phyloP scores from a whole-genome alignment of 2,113 vertebrate species.

The Raja brachyura region DNA sequence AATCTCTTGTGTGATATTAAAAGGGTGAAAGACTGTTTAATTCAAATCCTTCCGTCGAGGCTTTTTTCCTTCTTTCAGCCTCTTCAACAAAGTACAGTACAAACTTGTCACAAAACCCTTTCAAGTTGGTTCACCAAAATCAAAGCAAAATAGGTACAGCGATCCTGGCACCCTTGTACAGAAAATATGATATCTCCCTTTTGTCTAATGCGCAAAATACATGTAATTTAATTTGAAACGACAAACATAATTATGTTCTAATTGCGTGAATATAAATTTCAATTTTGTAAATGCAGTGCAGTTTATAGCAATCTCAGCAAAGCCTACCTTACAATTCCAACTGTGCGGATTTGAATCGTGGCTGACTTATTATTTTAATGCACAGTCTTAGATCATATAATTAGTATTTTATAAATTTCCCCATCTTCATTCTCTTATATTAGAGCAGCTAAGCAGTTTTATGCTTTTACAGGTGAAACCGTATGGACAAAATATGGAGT shows the following conservation, averaged over 20 bases:
- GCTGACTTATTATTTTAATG: background rate
- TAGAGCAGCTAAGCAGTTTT: background rate
- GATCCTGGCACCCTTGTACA: background rate
- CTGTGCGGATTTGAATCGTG: background rate
- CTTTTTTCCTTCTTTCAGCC: constrained; percentile 59
- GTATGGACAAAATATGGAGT: constrained; percentile 59
- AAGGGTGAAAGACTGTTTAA: constrained; percentile 76
- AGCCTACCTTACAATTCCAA: background rate
- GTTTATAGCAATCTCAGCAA: background rate
- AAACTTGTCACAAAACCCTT: constrained; percentile 70
- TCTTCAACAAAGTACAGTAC: constrained; percentile 73
- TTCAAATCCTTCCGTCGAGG: constrained; percentile 72
- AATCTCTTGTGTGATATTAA: constrained; percentile 80
- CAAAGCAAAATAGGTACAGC: background rate
- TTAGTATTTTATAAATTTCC: background rate
- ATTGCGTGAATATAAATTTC: constrained; percentile 8
- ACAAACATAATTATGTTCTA: background rate
- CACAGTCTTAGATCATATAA: background rate
- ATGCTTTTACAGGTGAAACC: constrained; percentile 40
- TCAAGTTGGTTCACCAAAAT: constrained; percentile 49
- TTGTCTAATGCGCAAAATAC: background rate
- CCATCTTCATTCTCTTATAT: background rate
- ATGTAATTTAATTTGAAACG: background rate
- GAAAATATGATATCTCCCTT: background rate
- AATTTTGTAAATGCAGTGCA: background rate